Evolutionary conservation across 2,888 invertebrate genomes (phyloP).

Genomic region (Serrognathus titanus): DNA sequence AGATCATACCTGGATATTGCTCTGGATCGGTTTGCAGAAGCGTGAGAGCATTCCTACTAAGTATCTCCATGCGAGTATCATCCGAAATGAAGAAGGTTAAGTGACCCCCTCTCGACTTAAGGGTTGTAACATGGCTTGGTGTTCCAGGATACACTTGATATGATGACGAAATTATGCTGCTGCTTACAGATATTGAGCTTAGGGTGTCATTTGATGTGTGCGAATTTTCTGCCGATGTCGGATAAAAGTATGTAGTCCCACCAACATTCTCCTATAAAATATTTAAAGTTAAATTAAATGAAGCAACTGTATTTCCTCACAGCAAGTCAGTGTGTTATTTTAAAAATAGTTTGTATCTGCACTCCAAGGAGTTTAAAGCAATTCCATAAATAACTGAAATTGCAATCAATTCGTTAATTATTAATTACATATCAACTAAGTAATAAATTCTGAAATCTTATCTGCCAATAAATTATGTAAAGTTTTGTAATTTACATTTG

Average conservation of each 20-base stretch:
- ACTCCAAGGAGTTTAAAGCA: no score
- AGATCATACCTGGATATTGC: constrained; percentile 53
- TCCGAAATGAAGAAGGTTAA: constrained; percentile 82
- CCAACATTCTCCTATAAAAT: constrained; percentile 78
- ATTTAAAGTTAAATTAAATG: constrained; percentile 12
- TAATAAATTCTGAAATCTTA: no score
- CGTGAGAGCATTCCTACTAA: constrained; percentile 69
- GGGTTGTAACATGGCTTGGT: constrained; percentile 57
- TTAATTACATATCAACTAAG: no score
- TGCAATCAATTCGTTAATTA: no score
- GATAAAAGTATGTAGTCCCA: constrained; percentile 93
- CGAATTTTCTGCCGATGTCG: constrained; percentile 54
- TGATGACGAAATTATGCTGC: constrained; percentile 44
- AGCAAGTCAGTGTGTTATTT: no score
- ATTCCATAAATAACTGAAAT: no score
- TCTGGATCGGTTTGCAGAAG: constrained; percentile 72
- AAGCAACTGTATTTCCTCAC: no score
- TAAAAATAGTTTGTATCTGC: neutral
- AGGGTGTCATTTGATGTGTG: constrained; percentile 47
- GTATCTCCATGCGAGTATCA: constrained; percentile 74
- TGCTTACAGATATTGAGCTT: constrained; percentile 47
- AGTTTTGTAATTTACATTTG: no score
- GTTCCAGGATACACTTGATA: constrained; percentile 64
- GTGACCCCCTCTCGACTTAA: constrained; percentile 51
- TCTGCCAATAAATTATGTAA: no score